phyloP scores from a whole-genome alignment of 2,113 vertebrate genomes.

The Myotis brandtii region DNA sequence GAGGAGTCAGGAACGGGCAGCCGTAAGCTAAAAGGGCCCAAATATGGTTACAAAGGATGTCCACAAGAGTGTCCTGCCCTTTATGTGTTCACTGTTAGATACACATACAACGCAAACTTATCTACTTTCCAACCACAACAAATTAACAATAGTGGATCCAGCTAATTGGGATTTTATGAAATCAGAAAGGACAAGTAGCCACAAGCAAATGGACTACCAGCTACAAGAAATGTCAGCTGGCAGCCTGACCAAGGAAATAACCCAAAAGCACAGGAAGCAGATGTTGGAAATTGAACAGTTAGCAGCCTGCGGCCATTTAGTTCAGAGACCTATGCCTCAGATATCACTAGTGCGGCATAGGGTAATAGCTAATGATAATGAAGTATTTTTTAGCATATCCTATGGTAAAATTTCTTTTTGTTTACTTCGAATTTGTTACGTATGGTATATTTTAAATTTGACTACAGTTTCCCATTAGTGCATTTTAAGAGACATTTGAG shows the following conservation, averaged over 20 bases:
- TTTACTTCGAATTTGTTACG: background rate
- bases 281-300: background rate
- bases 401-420: background rate
- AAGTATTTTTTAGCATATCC: background rate
- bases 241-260: background rate
- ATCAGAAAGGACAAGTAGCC: background rate
- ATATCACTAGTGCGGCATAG: background rate
- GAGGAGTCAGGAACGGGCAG: background rate
- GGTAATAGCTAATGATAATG: background rate
- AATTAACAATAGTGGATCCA: background rate
- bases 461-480: background rate
- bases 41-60: background rate
- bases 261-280: background rate
- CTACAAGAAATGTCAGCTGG: background rate
- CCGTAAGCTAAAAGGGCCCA: background rate
- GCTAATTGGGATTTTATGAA: background rate
- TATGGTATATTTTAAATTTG: background rate
- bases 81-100: background rate
- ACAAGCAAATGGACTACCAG: background rate
- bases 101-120: background rate
- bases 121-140: background rate
- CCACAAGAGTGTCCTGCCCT: background rate
- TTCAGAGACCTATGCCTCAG: background rate
- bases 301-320: background rate
- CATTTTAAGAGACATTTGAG: background rate